A percentile compares a stretch with the other conserved stretches of the same genome.
Conservation (phyloP, 2,113 vertebrate genomes). For the Chloroceryle aenea region DNA sequence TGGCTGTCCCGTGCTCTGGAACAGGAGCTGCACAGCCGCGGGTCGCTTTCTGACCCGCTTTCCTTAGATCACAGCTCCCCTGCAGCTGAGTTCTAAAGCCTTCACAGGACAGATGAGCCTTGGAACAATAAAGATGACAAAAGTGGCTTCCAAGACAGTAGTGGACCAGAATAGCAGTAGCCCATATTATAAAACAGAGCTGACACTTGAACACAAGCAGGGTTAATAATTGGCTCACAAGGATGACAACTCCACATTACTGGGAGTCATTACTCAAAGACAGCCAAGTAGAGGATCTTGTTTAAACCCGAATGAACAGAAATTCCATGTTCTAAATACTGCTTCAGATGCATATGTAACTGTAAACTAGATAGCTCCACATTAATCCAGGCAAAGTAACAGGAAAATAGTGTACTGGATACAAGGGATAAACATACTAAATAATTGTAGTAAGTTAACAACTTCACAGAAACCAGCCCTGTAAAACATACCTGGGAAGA, state of each 20-base stretch:
- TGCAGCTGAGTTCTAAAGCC: neutral
- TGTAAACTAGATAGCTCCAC: neutral
- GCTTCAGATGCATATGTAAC: neutral
- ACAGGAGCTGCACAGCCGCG: neutral
- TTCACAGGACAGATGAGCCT: neutral
- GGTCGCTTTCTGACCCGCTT: neutral
- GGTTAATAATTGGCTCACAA: neutral
- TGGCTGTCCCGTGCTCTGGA: neutral
- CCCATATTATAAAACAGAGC: neutral
- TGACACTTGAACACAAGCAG: neutral
- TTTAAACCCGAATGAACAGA: neutral
- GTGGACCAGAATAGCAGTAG: neutral
- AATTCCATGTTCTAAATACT: neutral
- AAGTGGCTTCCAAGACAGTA: neutral
- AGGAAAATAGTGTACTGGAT: neutral
- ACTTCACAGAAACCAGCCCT: neutral
- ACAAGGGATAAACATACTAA: neutral
- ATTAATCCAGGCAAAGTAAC: neutral
- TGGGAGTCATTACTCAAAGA: neutral
- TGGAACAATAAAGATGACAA: neutral
- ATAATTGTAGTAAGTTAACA: neutral
- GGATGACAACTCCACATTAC: neutral
- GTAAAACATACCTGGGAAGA: neutral
- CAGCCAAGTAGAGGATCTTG: neutral
- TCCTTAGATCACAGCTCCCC: neutral